Percentiles rank a stretch among this genome's conserved stretches.
Conservation (phyloP, 2,888 invertebrate genomes). For the Brachycybe producta region DNA sequence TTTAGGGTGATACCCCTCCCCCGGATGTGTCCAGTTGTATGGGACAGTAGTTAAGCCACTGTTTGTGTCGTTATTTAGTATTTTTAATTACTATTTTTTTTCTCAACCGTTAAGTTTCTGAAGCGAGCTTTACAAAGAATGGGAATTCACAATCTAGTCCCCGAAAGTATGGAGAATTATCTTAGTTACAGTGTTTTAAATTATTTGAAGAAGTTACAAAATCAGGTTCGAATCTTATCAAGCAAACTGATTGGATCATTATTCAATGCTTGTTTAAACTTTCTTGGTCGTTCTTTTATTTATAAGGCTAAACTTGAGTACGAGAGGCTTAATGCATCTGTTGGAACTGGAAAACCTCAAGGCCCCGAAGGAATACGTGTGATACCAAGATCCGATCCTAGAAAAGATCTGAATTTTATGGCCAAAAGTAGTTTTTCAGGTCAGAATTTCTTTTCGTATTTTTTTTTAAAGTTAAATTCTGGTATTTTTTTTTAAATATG, state of each 20-base stretch:
- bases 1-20: too few relatives aligned
- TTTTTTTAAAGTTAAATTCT: too few relatives aligned
- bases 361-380: conserved; percentile 58
- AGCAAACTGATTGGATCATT: neutral
- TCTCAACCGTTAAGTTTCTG: too few relatives aligned
- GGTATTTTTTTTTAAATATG: neutral
- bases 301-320: conserved; percentile 27
- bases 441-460: too few relatives aligned
- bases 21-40: too few relatives aligned
- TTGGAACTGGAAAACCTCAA: conserved; percentile 31
- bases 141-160: conserved; percentile 77
- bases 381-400: conserved; percentile 53
- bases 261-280: neutral
- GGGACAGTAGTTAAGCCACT: too few relatives aligned
- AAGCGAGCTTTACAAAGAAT: conserved; percentile 79
- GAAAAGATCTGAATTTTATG: conserved; percentile 56
- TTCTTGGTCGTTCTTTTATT: too few relatives aligned
- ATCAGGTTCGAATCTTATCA: conserved; percentile 56
- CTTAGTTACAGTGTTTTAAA: conserved; percentile 85
- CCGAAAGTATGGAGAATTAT: conserved; percentile 84
- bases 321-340: conserved; percentile 33
- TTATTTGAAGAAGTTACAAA: conserved; percentile 89
- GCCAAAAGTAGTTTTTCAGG: conserved; percentile 61
- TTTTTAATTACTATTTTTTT: too few relatives aligned
- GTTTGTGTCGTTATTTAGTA: too few relatives aligned